Evolutionary conservation across 2,113 vertebrate genomes (phyloP), one percentile per base, ranked within the genome.

Genomic region (Pristiophorus japonicus): DNA sequence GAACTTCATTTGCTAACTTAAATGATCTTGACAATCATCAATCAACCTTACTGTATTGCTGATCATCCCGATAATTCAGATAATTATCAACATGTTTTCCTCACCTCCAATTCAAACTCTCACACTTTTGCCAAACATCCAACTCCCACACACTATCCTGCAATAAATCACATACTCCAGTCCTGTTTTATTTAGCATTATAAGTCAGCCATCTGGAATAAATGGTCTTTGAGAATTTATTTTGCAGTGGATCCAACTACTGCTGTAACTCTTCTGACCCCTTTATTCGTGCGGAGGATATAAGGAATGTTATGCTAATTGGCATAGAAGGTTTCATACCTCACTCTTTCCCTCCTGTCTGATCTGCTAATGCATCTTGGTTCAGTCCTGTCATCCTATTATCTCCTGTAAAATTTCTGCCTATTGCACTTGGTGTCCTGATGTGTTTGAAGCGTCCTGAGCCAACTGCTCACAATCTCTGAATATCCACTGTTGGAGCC

Each of bases 121-220:
- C 4, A 20, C 1, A 45, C 78, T 42, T 14, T 81, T 81, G 4
- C 38, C 16, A 42, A n/a, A 81, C 5, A 81, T 81, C 75, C 75
- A 81, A 81, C 18, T 81, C 78, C 45, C 78, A 81, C 38, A 20
- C 18, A 4, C 14, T 81, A 45, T 20, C 78, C 78, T 81, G 78
- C 42, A 81, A 81, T 38, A 81, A 81, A 81, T 81, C 14, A 16
- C 16, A 81, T 81, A 81, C 38, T 81, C 78, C 78, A 81, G 38
- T 42, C 78, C 38, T 81, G 38, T 81, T 81, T 81, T 81, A 81
- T 81, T 81, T 81, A 81, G 78, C 38, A 20, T 81, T 81, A 42
- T 81, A 81, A 81, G 18, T 45, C 78, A 81, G 38, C 78, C 78
- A 81, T 81, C 78, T 45, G 78, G 78, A 81, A 81, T 81, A 81